Evolutionary conservation across 2,113 vertebrate species (phyloP).

Genomic region (Galemys pyrenaicus): DNA sequence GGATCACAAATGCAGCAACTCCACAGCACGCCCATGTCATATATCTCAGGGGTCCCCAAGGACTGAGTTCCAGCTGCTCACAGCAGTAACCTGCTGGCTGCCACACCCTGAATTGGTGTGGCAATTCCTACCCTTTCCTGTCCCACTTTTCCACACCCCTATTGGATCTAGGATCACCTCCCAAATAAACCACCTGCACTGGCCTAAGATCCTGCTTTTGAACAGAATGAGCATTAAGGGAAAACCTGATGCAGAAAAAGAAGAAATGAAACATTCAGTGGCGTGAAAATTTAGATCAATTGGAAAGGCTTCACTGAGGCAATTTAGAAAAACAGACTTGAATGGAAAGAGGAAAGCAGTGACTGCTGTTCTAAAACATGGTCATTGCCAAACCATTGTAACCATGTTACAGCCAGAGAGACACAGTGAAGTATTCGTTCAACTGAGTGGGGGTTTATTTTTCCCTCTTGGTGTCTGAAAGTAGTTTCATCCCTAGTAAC

Average conservation of each 20-base stretch:
- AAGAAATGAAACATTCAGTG: not conserved
- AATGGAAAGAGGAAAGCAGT: not conserved
- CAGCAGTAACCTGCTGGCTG: not conserved
- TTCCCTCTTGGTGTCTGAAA: constrained; percentile 21
- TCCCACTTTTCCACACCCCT: not conserved
- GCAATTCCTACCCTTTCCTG: not conserved
- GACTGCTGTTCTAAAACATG: not conserved
- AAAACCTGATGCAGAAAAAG: not conserved
- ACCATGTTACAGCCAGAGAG: not conserved
- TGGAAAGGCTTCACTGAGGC: not conserved
- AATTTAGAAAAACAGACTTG: not conserved
- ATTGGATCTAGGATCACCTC: not conserved
- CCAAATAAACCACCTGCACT: not conserved
- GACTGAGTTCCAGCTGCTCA: not conserved
- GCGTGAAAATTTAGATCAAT: not conserved
- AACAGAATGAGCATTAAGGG: not conserved
- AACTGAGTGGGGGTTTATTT: not conserved
- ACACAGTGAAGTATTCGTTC: not conserved
- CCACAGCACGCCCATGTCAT: not conserved
- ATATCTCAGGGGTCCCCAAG: not conserved
- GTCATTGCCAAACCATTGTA: not conserved
- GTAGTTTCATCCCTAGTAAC: constrained; percentile 13
- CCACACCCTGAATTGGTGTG: not conserved
- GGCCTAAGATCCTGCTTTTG: not conserved
- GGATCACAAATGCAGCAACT: not conserved